Percentiles rank a stretch among this genome's conserved stretches.
Conservation (phyloP, 2,797 vertebrate genomes). For the Thripadectes ignobilis region DNA sequence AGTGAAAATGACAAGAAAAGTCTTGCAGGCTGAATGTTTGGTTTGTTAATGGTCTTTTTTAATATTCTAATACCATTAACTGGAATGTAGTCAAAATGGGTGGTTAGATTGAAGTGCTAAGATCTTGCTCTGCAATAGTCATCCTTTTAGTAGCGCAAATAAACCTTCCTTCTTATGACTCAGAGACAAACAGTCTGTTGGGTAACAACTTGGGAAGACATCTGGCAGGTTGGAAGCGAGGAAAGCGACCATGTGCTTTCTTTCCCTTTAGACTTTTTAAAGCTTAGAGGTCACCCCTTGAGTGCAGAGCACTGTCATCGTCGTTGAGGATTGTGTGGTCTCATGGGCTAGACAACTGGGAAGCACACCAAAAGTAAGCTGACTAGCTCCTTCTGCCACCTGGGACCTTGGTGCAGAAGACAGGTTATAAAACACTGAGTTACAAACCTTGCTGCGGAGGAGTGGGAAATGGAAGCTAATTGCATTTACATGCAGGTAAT, state of each 20-base stretch:
- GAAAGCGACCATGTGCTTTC: neutral
- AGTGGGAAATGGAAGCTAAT: slow-evolving; percentile 8
- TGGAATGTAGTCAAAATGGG: neutral
- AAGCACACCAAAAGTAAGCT: neutral
- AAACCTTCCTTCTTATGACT: neutral
- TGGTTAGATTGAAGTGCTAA: neutral
- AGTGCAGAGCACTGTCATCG: neutral
- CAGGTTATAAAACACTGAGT: neutral
- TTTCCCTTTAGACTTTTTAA: neutral
- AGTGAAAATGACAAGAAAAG: neutral
- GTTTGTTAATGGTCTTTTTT: neutral
- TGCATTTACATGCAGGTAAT: slow-evolving; percentile 30
- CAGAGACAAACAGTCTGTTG: neutral
- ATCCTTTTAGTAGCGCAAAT: slow-evolving; percentile 14
- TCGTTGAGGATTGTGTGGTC: neutral
- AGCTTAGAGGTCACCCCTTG: neutral
- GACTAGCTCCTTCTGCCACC: neutral
- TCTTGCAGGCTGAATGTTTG: neutral
- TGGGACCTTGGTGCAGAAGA: neutral
- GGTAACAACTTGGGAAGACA: neutral
- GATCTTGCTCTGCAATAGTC: neutral
- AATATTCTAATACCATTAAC: neutral
- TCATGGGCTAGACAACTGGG: neutral
- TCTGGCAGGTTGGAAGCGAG: neutral
- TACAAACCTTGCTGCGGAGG: neutral